Evolutionary conservation across 2,797 vertebrate species (phyloP), one percentile per base, ranked within the genome.

Genomic region (Erethizon dorsatum): DNA sequence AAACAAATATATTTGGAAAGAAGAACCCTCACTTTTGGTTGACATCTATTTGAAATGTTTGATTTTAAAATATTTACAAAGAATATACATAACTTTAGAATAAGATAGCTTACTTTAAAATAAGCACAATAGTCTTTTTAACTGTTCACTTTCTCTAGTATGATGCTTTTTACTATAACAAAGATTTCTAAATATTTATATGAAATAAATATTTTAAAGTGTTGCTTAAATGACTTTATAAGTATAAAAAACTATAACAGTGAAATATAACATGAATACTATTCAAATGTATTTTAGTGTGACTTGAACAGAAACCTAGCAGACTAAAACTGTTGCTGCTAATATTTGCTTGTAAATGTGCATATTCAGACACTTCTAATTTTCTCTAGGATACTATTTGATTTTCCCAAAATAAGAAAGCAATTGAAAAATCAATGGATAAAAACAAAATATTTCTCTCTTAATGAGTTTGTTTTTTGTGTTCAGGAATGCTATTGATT

Each of bases 21-120:
- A 69, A 17, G 5, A 67, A 26, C 5, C 0, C 4, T 71, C 12
- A n/a, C 45, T 89, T 88, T 95, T 41, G 37, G 54, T 65, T 92
- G 45, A 18, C 6, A 77, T 24, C 9, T 13, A 56, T 69, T 92
- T 45, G 87, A 14, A 90, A 94, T 0, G 2, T 37, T 31, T 91
- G 28, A 8, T 5, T 83, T 52, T 82, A 78, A 91, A 83, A 26
- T 45, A 1, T n/a, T 63, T n/a, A 54, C 37, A 77, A 87, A 88
- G 95, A 79, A 50, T 33, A 14, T n/a, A 33, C n/a, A 33, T 45
- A n/a, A 67, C n/a, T 79, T 92, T 90, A 88, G 37, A 56, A 65
- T 73, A 20, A 59, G 4, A 83, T 52, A 90, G 22, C 26, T 90
- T 94, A 33, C 63, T 77, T 77, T 83, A 33, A 83, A 83, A 52